Conservation (phyloP, 2,113 vertebrate species). For the Eudorcas thomsonii region DNA sequence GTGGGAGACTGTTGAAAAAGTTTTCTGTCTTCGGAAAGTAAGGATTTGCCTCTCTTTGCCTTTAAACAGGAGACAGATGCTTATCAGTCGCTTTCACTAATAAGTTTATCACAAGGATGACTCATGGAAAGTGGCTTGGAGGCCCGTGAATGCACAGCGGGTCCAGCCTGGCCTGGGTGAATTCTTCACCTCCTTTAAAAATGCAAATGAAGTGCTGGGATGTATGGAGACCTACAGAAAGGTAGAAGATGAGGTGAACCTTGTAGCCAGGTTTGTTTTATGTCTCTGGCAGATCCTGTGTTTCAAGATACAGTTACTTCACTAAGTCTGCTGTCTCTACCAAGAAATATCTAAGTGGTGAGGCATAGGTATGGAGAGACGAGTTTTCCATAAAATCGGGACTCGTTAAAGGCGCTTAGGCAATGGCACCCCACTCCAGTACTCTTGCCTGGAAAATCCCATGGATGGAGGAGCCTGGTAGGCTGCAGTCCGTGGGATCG, state of each 20-base stretch:
- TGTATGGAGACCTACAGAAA: neutral
- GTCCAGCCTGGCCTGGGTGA: neutral
- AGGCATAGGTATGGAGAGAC: neutral
- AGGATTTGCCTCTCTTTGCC: neutral
- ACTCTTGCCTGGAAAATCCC: too few relatives aligned
- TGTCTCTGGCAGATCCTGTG: neutral
- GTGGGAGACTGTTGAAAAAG: neutral
- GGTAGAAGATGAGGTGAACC: neutral
- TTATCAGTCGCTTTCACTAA: neutral
- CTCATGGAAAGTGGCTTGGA: neutral
- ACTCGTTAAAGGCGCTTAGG: neutral
- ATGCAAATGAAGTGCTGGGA: neutral
- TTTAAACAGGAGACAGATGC: neutral
- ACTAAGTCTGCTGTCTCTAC: neutral
- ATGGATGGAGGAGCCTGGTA: too few relatives aligned
- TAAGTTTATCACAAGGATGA: neutral
- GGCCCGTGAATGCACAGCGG: neutral
- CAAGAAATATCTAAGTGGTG: neutral
- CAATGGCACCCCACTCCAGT: too few relatives aligned
- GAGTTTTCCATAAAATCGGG: neutral
- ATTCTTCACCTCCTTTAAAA: neutral
- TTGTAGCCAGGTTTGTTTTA: neutral
- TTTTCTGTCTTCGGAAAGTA: neutral
- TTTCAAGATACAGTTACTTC: neutral
- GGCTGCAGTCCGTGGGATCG: too few relatives aligned